A percentile compares a stretch with the other conserved stretches of the same genome.
phyloP scores from a whole-genome alignment of 2,797 vertebrate species.

The Anguilla marmorata region DNA sequence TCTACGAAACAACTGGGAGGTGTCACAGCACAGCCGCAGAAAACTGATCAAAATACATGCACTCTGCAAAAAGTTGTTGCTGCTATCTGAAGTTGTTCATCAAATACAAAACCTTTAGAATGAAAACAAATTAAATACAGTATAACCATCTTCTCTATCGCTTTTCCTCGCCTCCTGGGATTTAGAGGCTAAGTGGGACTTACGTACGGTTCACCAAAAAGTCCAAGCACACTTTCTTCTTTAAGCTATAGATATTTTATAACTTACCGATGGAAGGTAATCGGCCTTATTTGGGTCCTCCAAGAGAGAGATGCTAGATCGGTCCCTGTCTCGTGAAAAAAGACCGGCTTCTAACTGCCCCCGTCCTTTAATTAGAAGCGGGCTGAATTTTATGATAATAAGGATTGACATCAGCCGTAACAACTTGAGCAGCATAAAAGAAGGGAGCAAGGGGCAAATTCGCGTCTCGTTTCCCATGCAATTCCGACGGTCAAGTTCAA shows the following conservation, averaged over 20 bases:
- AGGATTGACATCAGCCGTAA: constrained; percentile 64
- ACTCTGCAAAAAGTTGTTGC: background rate
- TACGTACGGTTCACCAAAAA: background rate
- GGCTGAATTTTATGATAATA: constrained; percentile 76
- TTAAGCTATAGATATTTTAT: background rate
- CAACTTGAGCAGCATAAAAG: constrained; percentile 65
- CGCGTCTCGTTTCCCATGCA: constrained; percentile 72
- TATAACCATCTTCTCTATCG: background rate
- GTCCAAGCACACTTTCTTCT: background rate
- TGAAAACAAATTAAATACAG: background rate
- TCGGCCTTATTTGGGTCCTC: constrained; percentile 15
- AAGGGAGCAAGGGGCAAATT: constrained; percentile 61
- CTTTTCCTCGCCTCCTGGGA: background rate
- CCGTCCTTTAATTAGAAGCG: constrained; percentile 66
- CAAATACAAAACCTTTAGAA: background rate
- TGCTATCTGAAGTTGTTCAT: background rate
- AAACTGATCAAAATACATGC: background rate
- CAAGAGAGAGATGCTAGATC: constrained; percentile 18
- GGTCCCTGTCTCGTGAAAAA: constrained; percentile 50
- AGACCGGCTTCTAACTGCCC: constrained; percentile 49
- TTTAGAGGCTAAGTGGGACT: background rate
- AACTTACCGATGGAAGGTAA: constrained; percentile 27
- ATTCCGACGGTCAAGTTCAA: constrained; percentile 80
- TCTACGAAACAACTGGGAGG: background rate
- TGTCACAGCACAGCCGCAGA: background rate